Conservation (phyloP, 1,140 invertebrate genomes). For the Sycophila sp. region DNA sequence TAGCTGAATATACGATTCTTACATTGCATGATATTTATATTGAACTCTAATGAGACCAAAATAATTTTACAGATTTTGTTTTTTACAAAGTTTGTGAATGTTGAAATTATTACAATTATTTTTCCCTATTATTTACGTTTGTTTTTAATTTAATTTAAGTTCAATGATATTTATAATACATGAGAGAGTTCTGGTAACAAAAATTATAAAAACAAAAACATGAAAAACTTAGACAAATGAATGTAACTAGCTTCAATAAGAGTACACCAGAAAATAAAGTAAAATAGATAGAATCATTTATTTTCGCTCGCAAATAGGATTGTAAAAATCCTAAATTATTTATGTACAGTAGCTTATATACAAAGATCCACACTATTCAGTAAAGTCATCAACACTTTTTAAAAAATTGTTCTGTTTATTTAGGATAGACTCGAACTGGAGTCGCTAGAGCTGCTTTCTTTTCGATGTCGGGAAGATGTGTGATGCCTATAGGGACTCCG, state of each 20-base stretch:
- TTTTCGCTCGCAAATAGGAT: conserved; percentile 12
- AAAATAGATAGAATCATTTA: conserved; percentile 20
- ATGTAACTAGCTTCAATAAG: not conserved
- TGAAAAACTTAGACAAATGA: not conserved
- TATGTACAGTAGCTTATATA: conserved; percentile 36
- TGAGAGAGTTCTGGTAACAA: too few relatives aligned
- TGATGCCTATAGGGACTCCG: conserved; percentile 54
- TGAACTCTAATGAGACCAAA: too few relatives aligned
- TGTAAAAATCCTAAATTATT: conserved; percentile 27
- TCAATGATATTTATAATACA: too few relatives aligned
- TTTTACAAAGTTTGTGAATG: too few relatives aligned
- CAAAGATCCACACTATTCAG: conserved; percentile 10
- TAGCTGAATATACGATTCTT: too few relatives aligned
- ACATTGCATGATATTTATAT: too few relatives aligned
- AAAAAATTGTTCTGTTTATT: conserved; percentile 33
- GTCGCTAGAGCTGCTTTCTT: conserved; percentile 56
- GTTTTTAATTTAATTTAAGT: too few relatives aligned
- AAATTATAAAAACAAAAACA: not conserved
- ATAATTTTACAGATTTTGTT: too few relatives aligned
- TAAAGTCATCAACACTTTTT: not conserved
- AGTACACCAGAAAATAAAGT: conserved; percentile 2
- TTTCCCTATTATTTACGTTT: too few relatives aligned
- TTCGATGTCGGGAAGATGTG: conserved; percentile 48
- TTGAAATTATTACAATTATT: too few relatives aligned
- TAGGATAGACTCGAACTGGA: conserved; percentile 56